phyloP scores from a whole-genome alignment of 2,113 vertebrate species.

The Pipra filicauda region DNA sequence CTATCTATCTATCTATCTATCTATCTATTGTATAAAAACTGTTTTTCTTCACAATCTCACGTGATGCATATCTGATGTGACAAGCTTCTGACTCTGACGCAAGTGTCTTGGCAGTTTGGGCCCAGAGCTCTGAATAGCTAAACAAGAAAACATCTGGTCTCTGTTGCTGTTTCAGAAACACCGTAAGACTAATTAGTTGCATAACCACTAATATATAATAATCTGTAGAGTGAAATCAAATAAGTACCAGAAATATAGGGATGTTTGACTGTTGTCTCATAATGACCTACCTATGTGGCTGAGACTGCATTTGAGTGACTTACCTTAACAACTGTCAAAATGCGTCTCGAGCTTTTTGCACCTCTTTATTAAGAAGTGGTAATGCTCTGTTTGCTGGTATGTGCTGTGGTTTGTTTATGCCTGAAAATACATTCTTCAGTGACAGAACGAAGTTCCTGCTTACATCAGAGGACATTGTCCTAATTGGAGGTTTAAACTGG shows the following conservation, averaged over 20 bases:
- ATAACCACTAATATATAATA: not conserved
- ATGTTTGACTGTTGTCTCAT: not conserved
- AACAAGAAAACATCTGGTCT: conserved; percentile 35
- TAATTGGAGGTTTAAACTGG: not conserved
- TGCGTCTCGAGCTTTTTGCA: not conserved
- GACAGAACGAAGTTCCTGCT: not conserved
- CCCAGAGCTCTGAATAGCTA: not conserved
- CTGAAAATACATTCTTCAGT: not conserved
- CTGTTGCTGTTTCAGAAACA: conserved; percentile 24
- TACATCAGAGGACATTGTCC: not conserved
- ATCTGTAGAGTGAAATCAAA: not conserved
- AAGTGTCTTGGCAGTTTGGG: not conserved
- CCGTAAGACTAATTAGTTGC: not conserved
- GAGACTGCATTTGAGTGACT: not conserved
- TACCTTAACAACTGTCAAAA: not conserved
- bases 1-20: too few relatives aligned
- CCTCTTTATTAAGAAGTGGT: not conserved
- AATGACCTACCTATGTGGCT: not conserved
- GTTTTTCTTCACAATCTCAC: fast-evolving
- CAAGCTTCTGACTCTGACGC: not conserved
- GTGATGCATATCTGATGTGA: not conserved
- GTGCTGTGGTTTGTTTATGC: not conserved
- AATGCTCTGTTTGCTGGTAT: not conserved
- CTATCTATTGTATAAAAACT: not conserved
- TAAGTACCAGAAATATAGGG: not conserved